These are phyloP conservation scores for Diarsia dahlii DNA, from an alignment of 2,888 invertebrate species.

Conservation along the genomic window DNA sequence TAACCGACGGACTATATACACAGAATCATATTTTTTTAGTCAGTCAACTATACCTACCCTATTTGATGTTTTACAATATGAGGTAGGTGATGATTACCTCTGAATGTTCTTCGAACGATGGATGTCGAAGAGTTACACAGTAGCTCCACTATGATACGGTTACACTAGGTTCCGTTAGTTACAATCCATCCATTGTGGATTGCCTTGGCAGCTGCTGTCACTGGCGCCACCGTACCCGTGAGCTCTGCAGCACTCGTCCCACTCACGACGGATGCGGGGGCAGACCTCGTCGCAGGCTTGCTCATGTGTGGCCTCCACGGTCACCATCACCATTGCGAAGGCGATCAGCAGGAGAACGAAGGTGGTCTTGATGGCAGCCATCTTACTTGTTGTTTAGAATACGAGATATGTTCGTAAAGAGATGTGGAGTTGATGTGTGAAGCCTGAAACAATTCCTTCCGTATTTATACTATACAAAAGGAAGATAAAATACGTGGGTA, in stretches of 20 bases:
- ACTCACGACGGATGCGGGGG: conserved; percentile 11
- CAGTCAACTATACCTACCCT: too few relatives aligned
- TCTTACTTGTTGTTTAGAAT: conserved; percentile 4
- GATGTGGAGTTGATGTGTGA: not conserved
- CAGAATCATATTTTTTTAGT: too few relatives aligned
- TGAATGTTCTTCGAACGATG: conserved; percentile 5
- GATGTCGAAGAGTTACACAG: not conserved
- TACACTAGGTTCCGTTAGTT: conserved; percentile 9
- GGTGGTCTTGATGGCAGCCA: conserved; percentile 39
- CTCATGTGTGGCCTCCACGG: conserved; percentile 26
- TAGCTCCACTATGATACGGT: conserved; percentile 12
- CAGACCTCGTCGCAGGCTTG: conserved; percentile 45
- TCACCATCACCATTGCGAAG: conserved; percentile 44
- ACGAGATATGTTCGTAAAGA: not conserved
- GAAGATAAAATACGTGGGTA: not conserved
- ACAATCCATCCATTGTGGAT: not conserved
- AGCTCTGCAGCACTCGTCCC: conserved; percentile 38
- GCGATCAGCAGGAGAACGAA: conserved; percentile 38
- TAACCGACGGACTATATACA: too few relatives aligned
- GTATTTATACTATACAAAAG: not conserved
- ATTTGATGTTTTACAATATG: too few relatives aligned
- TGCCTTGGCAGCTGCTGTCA: not conserved
- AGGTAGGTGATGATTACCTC: conserved; percentile 5
- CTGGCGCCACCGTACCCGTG: conserved; percentile 13
- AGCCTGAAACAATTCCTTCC: not conserved